phyloP scores from a whole-genome alignment of 2,113 vertebrate genomes.

The Neolamprologus fasciatus region DNA sequence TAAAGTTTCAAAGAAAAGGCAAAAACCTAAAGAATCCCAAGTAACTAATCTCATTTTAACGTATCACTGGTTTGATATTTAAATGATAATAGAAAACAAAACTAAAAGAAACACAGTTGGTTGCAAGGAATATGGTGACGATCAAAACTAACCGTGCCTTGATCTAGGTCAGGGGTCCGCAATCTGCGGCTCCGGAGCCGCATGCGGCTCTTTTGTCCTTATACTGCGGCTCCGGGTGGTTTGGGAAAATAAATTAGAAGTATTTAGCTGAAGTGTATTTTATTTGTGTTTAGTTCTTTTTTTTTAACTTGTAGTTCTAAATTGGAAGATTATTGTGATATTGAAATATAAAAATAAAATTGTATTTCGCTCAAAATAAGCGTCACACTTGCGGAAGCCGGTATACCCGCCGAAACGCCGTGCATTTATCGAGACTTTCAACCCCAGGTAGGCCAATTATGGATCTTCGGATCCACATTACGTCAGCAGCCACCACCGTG shows the following conservation, averaged over 20 bases:
- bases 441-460: no score
- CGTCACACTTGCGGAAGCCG: rapidly evolving
- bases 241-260: neutral
- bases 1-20: neutral
- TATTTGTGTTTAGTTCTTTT: no score
- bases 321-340: no score
- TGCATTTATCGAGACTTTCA: no score
- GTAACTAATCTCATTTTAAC: neutral
- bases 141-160: neutral
- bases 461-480: no score
- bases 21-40: neutral
- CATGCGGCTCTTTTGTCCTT: neutral
- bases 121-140: neutral
- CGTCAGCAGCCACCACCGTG: no score
- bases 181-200: neutral
- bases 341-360: no score
- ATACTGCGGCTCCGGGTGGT: no score
- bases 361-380: rapidly evolving
- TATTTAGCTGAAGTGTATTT: no score
- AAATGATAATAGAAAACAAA: neutral
- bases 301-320: no score
- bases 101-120: neutral
- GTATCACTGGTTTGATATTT: neutral
- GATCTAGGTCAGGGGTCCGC: neutral
- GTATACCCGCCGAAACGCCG: no score